Conservation (phyloP, 2,888 invertebrate species). For the Thereva nobilitata region DNA sequence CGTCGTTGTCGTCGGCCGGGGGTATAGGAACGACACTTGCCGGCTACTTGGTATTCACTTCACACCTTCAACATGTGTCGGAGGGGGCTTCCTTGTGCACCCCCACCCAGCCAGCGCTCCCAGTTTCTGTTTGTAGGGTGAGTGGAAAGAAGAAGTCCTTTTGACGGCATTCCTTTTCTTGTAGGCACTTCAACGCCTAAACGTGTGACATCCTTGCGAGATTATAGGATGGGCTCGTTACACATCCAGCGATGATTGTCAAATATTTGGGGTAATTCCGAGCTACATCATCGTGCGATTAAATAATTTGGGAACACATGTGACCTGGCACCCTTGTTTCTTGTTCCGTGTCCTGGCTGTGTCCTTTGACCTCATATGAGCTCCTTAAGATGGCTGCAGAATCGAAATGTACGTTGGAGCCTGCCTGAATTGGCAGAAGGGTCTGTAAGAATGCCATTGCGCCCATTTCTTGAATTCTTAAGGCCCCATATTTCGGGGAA, state of each 20-base stretch:
- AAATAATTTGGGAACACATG: slow-evolving; percentile 7
- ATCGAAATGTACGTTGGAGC: background rate
- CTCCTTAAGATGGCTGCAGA: background rate
- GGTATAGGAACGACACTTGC: slow-evolving; percentile 7
- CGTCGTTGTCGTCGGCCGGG: background rate
- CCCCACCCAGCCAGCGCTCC: background rate
- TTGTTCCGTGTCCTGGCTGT: background rate
- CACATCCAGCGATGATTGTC: slow-evolving; percentile 10
- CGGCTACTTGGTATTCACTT: slow-evolving; percentile 35
- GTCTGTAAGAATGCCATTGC: background rate
- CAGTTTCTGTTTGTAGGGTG: too few species aligned
- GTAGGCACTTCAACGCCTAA: background rate
- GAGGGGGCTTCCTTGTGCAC: slow-evolving; percentile 3
- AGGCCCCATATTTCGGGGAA: background rate
- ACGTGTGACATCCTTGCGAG: slow-evolving; percentile 12
- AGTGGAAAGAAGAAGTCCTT: background rate
- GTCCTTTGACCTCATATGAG: background rate
- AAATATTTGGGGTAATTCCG: slow-evolving; percentile 19
- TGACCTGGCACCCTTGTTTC: background rate
- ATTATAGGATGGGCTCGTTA: slow-evolving; percentile 2
- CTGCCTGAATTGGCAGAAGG: background rate
- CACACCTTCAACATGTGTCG: slow-evolving; percentile 33
- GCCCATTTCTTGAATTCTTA: slow-evolving; percentile 2
- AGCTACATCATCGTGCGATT: slow-evolving; percentile 1
- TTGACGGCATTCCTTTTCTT: background rate